Evolutionary conservation across 2,797 vertebrate genomes (phyloP).

Genomic region (Schizothorax lantsangensis): DNA sequence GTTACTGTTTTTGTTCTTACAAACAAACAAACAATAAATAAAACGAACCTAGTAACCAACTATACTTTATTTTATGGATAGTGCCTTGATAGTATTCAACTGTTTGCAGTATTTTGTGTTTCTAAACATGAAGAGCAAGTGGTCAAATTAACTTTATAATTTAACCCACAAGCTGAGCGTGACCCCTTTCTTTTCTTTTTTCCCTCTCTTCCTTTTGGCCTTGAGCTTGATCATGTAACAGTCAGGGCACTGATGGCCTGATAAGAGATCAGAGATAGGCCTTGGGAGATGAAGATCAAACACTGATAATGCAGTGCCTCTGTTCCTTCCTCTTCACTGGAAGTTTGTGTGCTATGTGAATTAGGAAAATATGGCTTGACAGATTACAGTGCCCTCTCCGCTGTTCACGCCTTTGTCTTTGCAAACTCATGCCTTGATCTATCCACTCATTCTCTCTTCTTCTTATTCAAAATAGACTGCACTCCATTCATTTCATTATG

Average conservation of each 20-base stretch:
- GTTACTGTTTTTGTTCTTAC: not conserved
- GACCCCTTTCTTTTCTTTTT: not conserved
- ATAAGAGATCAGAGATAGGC: constrained; percentile 35
- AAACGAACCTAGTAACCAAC: not conserved
- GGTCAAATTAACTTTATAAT: constrained; percentile 41
- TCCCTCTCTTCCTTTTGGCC: not conserved
- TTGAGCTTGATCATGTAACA: constrained; percentile 23
- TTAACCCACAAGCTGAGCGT: not conserved
- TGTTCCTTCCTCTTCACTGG: constrained; percentile 28
- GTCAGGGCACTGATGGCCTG: constrained; percentile 2
- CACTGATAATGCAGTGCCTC: constrained; percentile 5
- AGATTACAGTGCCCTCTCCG: constrained; percentile 31
- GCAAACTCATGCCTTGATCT: constrained; percentile 44
- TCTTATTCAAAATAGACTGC: not conserved
- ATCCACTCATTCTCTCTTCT: not conserved
- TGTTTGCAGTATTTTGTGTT: constrained; percentile 47
- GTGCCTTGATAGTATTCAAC: constrained; percentile 18
- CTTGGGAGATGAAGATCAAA: constrained; percentile 41
- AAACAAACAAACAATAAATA: not conserved
- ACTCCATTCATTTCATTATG: constrained; percentile 11
- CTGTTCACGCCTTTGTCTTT: constrained; percentile 31
- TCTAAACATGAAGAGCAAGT: constrained; percentile 30
- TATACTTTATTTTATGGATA: not conserved
- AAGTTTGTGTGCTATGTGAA: constrained; percentile 20
- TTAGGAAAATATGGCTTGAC: constrained; percentile 39